A percentile compares a stretch with the other conserved stretches of the same genome.
Evolutionary conservation across 1,140 invertebrate species (phyloP).

Genomic region (Brachionus rubens): DNA sequence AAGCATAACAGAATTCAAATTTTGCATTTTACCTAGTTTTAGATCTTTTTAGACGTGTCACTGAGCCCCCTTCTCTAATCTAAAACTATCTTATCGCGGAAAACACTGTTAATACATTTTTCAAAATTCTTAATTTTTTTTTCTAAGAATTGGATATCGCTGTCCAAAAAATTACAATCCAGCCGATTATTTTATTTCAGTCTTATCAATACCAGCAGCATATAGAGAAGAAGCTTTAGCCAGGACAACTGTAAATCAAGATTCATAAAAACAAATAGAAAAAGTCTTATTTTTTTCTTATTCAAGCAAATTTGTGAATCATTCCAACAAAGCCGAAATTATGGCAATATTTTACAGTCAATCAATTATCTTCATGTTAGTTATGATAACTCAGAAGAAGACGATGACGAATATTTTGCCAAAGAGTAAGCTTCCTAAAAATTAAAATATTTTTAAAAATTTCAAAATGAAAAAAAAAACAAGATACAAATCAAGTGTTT

Average conservation of each 20-base stretch:
- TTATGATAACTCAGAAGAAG: neutral
- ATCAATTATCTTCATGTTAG: neutral
- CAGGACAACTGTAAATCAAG: constrained; percentile 49
- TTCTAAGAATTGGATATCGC: constrained; percentile 56
- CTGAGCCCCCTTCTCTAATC: too few relatives aligned
- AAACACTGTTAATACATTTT: neutral
- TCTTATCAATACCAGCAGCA: constrained; percentile 71
- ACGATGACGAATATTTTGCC: neutral
- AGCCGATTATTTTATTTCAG: constrained; percentile 43
- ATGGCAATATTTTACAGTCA: constrained; percentile 41
- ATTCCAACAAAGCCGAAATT: constrained; percentile 38
- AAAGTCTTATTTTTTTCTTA: neutral
- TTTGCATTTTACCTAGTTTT: too few relatives aligned
- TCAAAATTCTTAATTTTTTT: constrained; percentile 19
- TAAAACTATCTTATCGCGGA: neutral
- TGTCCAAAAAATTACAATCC: constrained; percentile 49
- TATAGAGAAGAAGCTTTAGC: constrained; percentile 67
- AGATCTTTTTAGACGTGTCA: too few relatives aligned
- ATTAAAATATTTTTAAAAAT: neutral
- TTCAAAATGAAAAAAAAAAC: too few relatives aligned
- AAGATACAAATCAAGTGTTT: constrained; percentile 18
- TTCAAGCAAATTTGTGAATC: constrained; percentile 48
- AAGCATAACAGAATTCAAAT: too few relatives aligned
- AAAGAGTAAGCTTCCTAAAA: neutral
- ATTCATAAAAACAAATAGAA: neutral